Percentiles rank a stretch among this genome's conserved stretches.
Conservation (phyloP, 2,888 invertebrate species). For the Diaphora mendica region DNA sequence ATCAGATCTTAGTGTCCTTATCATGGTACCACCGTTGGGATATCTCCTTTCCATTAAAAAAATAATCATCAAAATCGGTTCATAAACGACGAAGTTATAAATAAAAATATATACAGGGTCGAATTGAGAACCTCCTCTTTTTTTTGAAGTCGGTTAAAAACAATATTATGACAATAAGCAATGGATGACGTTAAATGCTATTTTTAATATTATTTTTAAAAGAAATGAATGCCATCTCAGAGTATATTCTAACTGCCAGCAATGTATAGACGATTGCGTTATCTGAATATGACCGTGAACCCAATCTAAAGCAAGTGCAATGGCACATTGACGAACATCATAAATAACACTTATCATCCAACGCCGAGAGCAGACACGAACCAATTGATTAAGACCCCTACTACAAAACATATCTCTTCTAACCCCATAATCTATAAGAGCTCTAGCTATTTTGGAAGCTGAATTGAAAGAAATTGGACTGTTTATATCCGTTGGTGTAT, state of each 20-base stretch:
- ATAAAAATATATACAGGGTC: too few species aligned
- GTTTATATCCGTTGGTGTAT: slow-evolving; percentile 58
- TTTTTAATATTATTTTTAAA: slow-evolving; percentile 17
- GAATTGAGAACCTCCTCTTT: too few species aligned
- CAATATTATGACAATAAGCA: not conserved
- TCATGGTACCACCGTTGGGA: too few species aligned
- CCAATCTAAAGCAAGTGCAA: slow-evolving; percentile 80
- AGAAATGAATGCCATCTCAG: slow-evolving; percentile 28
- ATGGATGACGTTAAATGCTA: not conserved
- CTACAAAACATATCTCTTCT: slow-evolving; percentile 39
- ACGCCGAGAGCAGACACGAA: slow-evolving; percentile 64
- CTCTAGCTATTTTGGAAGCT: slow-evolving; percentile 50
- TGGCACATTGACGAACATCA: slow-evolving; percentile 75
- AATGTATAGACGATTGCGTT: slow-evolving; percentile 51
- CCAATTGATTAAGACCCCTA: slow-evolving; percentile 68
- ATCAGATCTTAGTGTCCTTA: too few species aligned
- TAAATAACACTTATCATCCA: slow-evolving; percentile 81
- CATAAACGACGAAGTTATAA: too few species aligned
- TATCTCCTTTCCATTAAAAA: too few species aligned
- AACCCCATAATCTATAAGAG: slow-evolving; percentile 35
- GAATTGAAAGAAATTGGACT: slow-evolving; percentile 63
- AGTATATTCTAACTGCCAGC: slow-evolving; percentile 49
- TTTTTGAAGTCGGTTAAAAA: too few species aligned
- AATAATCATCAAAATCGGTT: too few species aligned
- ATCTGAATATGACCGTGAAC: slow-evolving; percentile 76